Percentiles rank a stretch among this genome's conserved stretches.
Conservation (phyloP, 2,797 vertebrate species). For the Scleropages formosus region DNA sequence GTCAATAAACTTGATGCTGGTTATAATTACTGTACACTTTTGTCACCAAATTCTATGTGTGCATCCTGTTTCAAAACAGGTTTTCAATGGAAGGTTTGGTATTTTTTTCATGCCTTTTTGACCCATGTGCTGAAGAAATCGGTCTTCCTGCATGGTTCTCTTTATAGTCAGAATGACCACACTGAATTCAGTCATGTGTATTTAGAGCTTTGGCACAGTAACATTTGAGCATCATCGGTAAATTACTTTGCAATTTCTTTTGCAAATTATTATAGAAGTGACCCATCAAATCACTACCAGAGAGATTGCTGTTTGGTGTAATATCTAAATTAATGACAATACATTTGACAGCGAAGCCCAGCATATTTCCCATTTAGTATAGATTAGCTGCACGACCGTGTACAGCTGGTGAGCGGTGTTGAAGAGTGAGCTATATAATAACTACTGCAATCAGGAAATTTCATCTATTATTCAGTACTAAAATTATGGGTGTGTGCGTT, state of each 20-base stretch:
- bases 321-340: background rate
- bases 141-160: too few species aligned
- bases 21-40: too few species aligned
- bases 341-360: background rate
- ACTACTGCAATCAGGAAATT: too few species aligned
- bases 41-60: too few species aligned
- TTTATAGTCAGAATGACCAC: background rate
- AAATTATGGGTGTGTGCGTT: too few species aligned
- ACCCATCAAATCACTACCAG: background rate
- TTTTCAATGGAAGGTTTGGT: too few species aligned
- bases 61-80: too few species aligned
- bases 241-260: background rate
- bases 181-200: background rate
- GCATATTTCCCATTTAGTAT: background rate
- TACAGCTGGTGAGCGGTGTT: background rate
- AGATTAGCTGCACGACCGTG: background rate
- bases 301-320: background rate
- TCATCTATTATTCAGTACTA: too few species aligned
- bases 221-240: background rate
- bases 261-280: background rate
- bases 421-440: background rate
- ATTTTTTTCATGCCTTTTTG: too few species aligned
- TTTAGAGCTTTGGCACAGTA: background rate
- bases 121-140: too few species aligned
- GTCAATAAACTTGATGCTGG: too few species aligned